A percentile compares a stretch with the other conserved stretches of the same genome.
phyloP scores from a whole-genome alignment of 2,888 invertebrate genomes.

The Biston stratarius region DNA sequence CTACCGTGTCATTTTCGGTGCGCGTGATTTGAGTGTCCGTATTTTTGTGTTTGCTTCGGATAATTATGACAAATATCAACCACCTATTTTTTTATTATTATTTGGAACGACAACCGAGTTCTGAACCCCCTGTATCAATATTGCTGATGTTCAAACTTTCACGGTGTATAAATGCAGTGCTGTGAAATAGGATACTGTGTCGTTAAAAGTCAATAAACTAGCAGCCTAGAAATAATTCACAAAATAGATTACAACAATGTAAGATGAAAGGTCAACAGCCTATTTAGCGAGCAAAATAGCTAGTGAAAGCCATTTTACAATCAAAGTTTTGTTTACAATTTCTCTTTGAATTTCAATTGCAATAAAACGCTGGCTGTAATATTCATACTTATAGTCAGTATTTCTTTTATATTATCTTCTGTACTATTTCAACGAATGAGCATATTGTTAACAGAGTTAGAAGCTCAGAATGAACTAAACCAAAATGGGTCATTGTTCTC shows the following conservation, averaged over 20 bases:
- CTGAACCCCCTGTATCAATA: too few relatives aligned
- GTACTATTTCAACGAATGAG: neutral
- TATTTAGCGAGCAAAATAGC: slow-evolving; percentile 13
- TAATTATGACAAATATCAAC: too few relatives aligned
- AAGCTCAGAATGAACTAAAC: too few relatives aligned
- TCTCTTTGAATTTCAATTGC: slow-evolving; percentile 29
- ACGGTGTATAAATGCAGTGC: neutral
- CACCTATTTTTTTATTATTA: too few relatives aligned
- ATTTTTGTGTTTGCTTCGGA: too few relatives aligned
- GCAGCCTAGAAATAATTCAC: slow-evolving; percentile 4
- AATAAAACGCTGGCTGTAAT: slow-evolving; percentile 17
- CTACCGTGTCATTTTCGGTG: too few relatives aligned
- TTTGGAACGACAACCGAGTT: too few relatives aligned
- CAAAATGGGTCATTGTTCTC: too few relatives aligned
- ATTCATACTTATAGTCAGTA: slow-evolving; percentile 7
- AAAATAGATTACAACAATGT: slow-evolving; percentile 10
- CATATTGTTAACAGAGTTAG: neutral
- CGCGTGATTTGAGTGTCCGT: too few relatives aligned
- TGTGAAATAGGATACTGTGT: slow-evolving; percentile 7
- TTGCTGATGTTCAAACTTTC: neutral
- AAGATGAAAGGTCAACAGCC: slow-evolving; percentile 9
- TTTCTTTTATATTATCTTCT: slow-evolving; percentile 1
- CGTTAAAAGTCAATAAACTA: slow-evolving; percentile 14
- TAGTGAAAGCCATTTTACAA: slow-evolving; percentile 22
- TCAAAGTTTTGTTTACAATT: slow-evolving; percentile 24